phyloP scores from a whole-genome alignment of 2,888 invertebrate genomes.

The Ophraella communa region DNA sequence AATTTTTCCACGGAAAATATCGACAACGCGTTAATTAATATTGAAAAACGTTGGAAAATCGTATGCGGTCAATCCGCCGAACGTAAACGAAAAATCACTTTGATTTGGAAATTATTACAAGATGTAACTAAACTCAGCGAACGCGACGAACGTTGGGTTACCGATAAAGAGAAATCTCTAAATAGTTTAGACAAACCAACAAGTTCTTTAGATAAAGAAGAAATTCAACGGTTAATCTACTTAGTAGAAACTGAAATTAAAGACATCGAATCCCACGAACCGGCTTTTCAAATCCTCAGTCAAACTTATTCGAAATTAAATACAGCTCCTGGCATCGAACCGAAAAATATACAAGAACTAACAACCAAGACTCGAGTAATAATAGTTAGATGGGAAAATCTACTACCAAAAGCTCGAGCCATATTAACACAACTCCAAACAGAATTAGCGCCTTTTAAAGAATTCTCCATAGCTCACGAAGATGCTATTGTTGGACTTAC shows the following conservation, averaged over 20 bases:
- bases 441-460: conserved; percentile 68
- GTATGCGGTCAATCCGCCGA: conserved; percentile 77
- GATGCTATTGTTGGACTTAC: conserved; percentile 74
- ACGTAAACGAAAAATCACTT: conserved; percentile 71
- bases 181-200: conserved; percentile 67
- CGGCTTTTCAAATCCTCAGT: conserved; percentile 70
- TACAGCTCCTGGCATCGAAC: conserved; percentile 71
- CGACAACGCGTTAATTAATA: conserved; percentile 70
- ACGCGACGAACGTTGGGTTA: conserved; percentile 69
- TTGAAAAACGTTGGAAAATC: conserved; percentile 81
- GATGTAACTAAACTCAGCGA: conserved; percentile 65
- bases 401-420: conserved; percentile 67
- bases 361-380: conserved; percentile 66
- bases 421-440: conserved; percentile 66
- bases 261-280: conserved; percentile 64
- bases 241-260: conserved; percentile 64
- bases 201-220: conserved; percentile 64
- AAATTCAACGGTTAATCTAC: conserved; percentile 66
- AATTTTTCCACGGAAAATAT: conserved; percentile 75
- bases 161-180: conserved; percentile 68
- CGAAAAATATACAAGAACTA: conserved; percentile 70
- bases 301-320: conserved; percentile 74
- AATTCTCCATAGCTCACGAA: conserved; percentile 75
- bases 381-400: conserved; percentile 70
- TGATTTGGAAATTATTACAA: conserved; percentile 67